phyloP scores from a whole-genome alignment of 64 coral and sea anemone genomes.

The Actinia equina region DNA sequence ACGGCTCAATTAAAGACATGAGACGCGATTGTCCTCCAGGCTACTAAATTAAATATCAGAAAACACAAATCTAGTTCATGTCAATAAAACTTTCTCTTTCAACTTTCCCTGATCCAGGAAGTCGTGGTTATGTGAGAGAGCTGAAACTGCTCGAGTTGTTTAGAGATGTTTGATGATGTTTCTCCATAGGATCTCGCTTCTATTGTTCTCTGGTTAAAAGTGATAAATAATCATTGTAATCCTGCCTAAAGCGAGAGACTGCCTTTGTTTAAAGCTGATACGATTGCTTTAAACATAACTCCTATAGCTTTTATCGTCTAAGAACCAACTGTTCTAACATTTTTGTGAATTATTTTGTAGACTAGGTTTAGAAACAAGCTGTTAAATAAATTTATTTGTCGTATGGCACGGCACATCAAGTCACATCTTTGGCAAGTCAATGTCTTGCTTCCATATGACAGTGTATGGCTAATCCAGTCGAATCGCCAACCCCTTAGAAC shows the following conservation, averaged over 20 bases:
- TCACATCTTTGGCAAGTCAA: neutral
- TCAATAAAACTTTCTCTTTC: slow-evolving; percentile 4
- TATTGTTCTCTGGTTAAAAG: neutral
- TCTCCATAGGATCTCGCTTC: neutral
- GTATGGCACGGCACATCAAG: neutral
- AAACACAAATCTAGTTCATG: neutral
- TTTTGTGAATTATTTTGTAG: neutral
- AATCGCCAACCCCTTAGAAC: neutral
- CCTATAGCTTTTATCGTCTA: neutral
- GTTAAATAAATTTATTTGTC: slow-evolving; percentile 10
- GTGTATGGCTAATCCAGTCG: neutral
- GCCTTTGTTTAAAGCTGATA: neutral
- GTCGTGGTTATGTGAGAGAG: neutral
- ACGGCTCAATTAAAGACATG: slow-evolving; percentile 8
- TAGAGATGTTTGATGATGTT: neutral
- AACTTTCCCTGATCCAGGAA: slow-evolving; percentile 5
- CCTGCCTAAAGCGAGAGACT: neutral
- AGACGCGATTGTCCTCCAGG: neutral
- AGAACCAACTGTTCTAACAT: neutral
- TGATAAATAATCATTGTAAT: slow-evolving; percentile 9
- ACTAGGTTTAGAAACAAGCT: neutral
- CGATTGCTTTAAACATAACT: slow-evolving; percentile 11
- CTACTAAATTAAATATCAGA: slow-evolving; percentile 7
- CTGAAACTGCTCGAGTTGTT: neutral
- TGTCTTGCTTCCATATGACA: neutral